phyloP scores from a whole-genome alignment of 2,888 invertebrate species.

The Phasia obesa region DNA sequence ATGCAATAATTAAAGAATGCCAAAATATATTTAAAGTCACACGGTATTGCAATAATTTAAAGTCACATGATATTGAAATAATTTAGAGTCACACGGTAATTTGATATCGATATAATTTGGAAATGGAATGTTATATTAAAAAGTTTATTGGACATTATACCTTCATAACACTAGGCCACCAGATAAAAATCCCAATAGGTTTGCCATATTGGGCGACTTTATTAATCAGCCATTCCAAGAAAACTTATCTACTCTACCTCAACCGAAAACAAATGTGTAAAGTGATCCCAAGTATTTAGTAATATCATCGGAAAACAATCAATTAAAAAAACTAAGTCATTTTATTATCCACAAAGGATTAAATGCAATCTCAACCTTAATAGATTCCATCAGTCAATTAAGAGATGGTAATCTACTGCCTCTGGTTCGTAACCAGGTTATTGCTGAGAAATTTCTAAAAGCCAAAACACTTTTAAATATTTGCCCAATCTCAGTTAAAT shows the following conservation, averaged over 20 bases:
- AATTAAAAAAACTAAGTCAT: conserved; percentile 25
- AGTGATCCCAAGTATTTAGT: conserved; percentile 38
- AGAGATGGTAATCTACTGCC: conserved; percentile 31
- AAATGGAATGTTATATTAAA: too few relatives aligned
- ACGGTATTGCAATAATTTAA: too few relatives aligned
- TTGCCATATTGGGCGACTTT: conserved; percentile 17
- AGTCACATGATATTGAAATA: too few relatives aligned
- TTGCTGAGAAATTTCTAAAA: conserved; percentile 67
- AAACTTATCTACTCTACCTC: not conserved
- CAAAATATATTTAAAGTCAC: too few relatives aligned
- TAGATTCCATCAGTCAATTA: conserved; percentile 37
- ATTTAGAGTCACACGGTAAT: too few relatives aligned
- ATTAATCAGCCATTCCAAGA: not conserved
- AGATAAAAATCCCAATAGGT: not conserved
- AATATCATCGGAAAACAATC: conserved; percentile 24
- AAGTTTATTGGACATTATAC: too few relatives aligned
- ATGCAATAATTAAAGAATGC: too few relatives aligned
- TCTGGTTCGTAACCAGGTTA: conserved; percentile 11
- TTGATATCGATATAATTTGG: too few relatives aligned
- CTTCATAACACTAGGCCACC: conserved; percentile 23
- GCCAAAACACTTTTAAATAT: conserved; percentile 12
- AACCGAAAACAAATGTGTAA: not conserved
- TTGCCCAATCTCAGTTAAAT: conserved; percentile 7
- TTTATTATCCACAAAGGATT: conserved; percentile 33
- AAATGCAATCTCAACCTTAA: conserved; percentile 27